Conservation (phyloP, 2,113 vertebrate species). For the Perca flavescens region DNA sequence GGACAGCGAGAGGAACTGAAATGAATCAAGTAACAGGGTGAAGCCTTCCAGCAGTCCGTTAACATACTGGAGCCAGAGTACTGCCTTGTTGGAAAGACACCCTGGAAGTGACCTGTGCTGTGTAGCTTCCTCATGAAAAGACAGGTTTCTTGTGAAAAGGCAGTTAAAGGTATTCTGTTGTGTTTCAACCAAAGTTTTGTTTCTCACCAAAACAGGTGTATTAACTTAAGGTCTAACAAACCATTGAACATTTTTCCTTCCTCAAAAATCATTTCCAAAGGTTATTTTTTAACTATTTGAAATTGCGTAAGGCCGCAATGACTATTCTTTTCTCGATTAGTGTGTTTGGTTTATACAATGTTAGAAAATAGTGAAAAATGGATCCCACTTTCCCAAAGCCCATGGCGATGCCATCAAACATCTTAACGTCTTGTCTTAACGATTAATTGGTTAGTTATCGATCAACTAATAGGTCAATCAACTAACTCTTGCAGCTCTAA, state of each 20-base stretch:
- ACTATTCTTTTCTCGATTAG: neutral
- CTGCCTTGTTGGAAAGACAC: conserved; percentile 40
- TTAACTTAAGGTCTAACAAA: neutral
- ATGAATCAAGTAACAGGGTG: conserved; percentile 55
- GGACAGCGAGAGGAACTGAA: conserved; percentile 35
- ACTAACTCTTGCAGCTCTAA: neutral
- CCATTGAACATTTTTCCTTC: neutral
- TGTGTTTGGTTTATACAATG: neutral
- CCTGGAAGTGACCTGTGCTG: conserved; percentile 24
- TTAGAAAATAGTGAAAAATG: neutral
- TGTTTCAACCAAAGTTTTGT: neutral
- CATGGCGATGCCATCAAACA: too few species aligned
- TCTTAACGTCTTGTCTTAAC: too few species aligned
- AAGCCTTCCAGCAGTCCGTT: conserved; percentile 50
- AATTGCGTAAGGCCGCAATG: neutral
- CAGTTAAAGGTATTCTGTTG: neutral
- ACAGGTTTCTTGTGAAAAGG: neutral
- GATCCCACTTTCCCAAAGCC: neutral
- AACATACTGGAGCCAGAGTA: conserved; percentile 19
- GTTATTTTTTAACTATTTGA: neutral
- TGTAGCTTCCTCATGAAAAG: conserved; percentile 10
- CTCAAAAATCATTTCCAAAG: neutral
- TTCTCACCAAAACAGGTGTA: neutral
- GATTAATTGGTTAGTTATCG: neutral
- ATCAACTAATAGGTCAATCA: neutral